A percentile compares a stretch with the other conserved stretches of the same genome.
These are phyloP conservation scores for Pomatostomus ruficeps DNA, from an alignment of 2,113 vertebrate species.

Conservation along the genomic window DNA sequence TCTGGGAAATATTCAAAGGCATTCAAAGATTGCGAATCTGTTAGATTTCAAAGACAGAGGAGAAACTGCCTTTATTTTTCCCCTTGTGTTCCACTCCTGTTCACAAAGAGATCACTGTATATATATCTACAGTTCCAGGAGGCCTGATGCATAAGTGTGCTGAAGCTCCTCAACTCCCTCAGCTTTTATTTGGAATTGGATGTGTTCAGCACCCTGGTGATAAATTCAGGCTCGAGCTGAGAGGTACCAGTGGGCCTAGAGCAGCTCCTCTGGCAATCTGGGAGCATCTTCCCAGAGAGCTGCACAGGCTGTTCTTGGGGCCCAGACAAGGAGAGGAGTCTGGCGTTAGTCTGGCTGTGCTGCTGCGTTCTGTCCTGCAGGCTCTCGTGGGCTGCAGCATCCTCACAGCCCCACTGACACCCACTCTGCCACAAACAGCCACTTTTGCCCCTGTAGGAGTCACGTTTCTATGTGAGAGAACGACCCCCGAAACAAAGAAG, in stretches of 20 bases:
- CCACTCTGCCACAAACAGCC: neutral
- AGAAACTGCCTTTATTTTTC: neutral
- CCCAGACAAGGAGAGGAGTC: neutral
- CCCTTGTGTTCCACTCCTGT: neutral
- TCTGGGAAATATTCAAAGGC: neutral
- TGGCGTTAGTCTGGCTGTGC: neutral
- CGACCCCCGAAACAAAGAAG: neutral
- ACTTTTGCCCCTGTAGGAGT: neutral
- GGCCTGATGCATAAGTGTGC: neutral
- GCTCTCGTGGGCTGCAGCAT: neutral
- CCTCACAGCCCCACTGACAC: neutral
- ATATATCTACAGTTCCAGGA: neutral
- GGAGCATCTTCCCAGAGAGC: neutral
- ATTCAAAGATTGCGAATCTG: neutral
- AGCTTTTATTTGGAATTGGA: neutral
- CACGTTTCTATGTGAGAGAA: neutral
- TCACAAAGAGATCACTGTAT: conserved; percentile 16
- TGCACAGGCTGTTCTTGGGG: neutral
- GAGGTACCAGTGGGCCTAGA: neutral
- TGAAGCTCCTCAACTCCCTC: neutral
- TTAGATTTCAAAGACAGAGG: neutral
- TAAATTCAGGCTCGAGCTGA: neutral
- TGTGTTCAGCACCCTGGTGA: neutral
- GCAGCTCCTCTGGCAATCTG: neutral
- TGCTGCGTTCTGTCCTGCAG: neutral